phyloP scores from a whole-genome alignment of 2,113 vertebrate genomes.

The Pardalotus punctatus region DNA sequence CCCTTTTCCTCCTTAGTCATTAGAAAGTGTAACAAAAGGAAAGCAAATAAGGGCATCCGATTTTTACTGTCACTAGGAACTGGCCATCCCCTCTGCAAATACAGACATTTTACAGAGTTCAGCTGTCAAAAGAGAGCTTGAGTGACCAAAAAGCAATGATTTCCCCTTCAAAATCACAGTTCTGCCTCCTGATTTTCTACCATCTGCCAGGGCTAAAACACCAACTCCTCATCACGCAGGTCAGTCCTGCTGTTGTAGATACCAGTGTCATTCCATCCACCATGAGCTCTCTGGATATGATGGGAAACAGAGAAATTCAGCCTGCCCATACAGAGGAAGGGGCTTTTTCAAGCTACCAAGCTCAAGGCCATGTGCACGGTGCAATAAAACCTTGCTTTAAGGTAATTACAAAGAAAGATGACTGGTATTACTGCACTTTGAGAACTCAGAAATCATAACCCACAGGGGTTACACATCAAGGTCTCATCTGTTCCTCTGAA shows the following conservation, averaged over 20 bases:
- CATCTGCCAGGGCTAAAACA: neutral
- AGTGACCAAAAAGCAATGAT: neutral
- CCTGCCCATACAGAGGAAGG: neutral
- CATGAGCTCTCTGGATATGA: neutral
- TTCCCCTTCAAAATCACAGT: neutral
- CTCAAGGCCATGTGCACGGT: accelerated
- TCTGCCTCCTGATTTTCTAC: neutral
- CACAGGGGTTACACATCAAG: neutral
- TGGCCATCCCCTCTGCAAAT: neutral
- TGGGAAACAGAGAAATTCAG: neutral
- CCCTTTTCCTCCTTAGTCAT: neutral
- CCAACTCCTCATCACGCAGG: neutral
- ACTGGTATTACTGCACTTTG: neutral
- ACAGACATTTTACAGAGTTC: neutral
- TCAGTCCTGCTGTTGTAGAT: neutral
- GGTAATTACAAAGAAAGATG: neutral
- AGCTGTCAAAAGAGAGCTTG: neutral
- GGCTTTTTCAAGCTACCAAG: neutral
- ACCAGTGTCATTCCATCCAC: neutral
- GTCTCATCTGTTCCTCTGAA: neutral
- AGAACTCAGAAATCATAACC: neutral
- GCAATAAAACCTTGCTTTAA: neutral
- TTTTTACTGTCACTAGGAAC: neutral
- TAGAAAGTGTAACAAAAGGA: neutral
- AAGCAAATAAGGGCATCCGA: neutral